Conservation (phyloP, 2,113 vertebrate genomes). For the Triplophysa tibetana region DNA sequence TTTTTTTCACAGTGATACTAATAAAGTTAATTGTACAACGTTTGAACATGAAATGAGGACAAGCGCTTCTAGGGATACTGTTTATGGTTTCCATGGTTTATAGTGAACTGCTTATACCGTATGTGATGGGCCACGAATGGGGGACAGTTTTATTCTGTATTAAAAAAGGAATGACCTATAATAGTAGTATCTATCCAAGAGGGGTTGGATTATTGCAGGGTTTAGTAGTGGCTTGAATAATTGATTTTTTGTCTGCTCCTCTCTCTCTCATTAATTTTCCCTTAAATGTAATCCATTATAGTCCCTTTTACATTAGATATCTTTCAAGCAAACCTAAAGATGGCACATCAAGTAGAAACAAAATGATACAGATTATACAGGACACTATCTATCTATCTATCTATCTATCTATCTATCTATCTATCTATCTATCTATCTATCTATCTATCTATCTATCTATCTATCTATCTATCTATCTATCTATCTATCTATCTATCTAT, state of each 20-base stretch:
- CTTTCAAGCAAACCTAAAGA: slow-evolving; percentile 2
- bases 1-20: too few species aligned
- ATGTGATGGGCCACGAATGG: too few species aligned
- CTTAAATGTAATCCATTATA: slow-evolving; percentile 22
- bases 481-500: too few species aligned
- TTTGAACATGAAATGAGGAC: not conserved
- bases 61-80: not conserved
- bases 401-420: too few species aligned
- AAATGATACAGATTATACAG: too few species aligned
- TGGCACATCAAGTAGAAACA: slow-evolving; percentile 9
- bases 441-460: too few species aligned
- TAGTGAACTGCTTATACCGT: not conserved
- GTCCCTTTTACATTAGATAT: not conserved
- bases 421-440: too few species aligned
- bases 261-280: slow-evolving; percentile 15
- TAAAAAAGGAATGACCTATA: slow-evolving; percentile 23
- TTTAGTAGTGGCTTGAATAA: not conserved
- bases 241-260: slow-evolving; percentile 20
- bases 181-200: slow-evolving; percentile 7
- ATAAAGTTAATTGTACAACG: not conserved
- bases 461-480: too few species aligned
- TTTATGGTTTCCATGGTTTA: not conserved
- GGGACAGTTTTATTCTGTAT: not conserved
- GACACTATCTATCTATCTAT: too few species aligned
- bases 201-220: slow-evolving; percentile 21